Percentiles rank a stretch among this genome's conserved stretches.
Conservation (phyloP, 2,113 vertebrate genomes). For the Aptenodytes patagonicus region DNA sequence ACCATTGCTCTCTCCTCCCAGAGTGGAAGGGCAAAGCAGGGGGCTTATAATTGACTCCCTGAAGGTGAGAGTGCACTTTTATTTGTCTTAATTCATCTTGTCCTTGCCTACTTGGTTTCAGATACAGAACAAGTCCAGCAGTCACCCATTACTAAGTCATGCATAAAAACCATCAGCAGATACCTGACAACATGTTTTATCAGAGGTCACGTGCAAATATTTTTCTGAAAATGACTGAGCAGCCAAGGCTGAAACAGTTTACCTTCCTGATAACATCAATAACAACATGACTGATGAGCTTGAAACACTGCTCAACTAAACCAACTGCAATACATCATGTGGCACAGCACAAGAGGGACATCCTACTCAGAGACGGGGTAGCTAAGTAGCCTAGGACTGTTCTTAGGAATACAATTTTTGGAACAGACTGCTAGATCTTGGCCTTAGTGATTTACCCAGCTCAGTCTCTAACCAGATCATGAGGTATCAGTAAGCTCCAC, state of each 20-base stretch:
- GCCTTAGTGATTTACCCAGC: not conserved
- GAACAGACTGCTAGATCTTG: not conserved
- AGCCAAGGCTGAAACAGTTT: not conserved
- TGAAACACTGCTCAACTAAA: not conserved
- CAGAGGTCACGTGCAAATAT: not conserved
- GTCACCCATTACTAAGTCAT: not conserved
- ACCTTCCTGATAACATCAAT: not conserved
- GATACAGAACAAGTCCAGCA: not conserved
- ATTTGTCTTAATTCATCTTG: not conserved
- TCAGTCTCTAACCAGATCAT: not conserved
- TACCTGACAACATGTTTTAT: not conserved
- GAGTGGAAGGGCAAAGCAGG: not conserved
- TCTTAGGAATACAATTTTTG: not conserved
- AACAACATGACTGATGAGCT: not conserved
- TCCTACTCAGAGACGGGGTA: not conserved
- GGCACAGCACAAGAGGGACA: not conserved
- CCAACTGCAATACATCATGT: not conserved
- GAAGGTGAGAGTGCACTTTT: not conserved
- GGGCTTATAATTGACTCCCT: not conserved
- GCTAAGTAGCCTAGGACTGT: not conserved
- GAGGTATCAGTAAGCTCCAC: not conserved
- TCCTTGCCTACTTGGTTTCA: not conserved
- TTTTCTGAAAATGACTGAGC: not conserved
- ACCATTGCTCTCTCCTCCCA: not conserved
- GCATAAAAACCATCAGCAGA: not conserved